A percentile compares a stretch with the other conserved stretches of the same genome.
Conservation (phyloP, 2,888 invertebrate species). For the Sisyra nigra region DNA sequence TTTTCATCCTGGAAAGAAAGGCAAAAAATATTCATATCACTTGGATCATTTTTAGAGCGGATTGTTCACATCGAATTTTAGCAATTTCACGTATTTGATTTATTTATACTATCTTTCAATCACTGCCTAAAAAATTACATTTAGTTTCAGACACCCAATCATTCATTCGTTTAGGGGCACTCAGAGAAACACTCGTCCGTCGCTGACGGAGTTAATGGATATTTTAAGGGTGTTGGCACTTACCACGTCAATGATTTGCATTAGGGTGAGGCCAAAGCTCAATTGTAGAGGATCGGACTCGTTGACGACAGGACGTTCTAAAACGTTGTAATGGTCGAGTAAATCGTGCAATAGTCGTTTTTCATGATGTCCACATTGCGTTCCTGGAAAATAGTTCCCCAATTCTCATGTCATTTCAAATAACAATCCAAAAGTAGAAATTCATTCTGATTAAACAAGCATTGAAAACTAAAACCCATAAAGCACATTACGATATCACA, state of each 20-base stretch:
- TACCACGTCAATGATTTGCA: constrained; percentile 97
- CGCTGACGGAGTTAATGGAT: not conserved
- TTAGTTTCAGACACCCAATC: not conserved
- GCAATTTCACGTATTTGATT: no score
- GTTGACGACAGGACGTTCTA: constrained; percentile 89
- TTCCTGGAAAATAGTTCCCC: constrained; percentile 35
- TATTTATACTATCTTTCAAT: not conserved
- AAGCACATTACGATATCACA: no score
- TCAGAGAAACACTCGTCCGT: not conserved
- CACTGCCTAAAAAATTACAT: not conserved
- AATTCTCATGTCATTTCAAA: constrained; percentile 9
- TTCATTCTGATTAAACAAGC: no score
- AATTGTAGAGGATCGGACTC: constrained; percentile 91
- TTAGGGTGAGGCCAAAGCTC: constrained; percentile 90
- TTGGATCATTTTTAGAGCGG: not conserved
- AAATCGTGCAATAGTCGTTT: constrained; percentile 82
- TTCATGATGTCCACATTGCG: constrained; percentile 80
- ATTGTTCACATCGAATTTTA: not conserved
- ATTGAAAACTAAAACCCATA: no score
- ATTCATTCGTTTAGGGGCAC: not conserved
- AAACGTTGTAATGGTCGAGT: constrained; percentile 83
- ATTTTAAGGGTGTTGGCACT: constrained; percentile 25
- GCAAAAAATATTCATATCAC: constrained; percentile 13
- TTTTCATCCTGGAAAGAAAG: constrained; percentile 75
- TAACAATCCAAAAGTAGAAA: constrained; percentile 10